These are phyloP conservation scores for Leucosticte australis DNA, from an alignment of 2,113 vertebrate genomes.

Conservation along the genomic window DNA sequence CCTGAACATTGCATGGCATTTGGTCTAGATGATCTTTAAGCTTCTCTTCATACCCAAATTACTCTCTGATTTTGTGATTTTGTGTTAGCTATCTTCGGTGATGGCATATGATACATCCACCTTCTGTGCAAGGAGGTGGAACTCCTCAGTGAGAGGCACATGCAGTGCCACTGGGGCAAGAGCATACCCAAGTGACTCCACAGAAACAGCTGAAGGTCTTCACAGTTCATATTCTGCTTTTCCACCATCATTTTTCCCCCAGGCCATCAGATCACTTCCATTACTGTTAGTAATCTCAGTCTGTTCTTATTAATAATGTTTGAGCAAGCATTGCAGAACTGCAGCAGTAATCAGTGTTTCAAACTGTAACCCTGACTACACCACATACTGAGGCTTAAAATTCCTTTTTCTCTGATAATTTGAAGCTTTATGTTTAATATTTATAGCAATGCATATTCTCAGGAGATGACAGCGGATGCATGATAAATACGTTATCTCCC, in stretches of 20 bases:
- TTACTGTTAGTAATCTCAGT: not conserved
- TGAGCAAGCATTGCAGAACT: not conserved
- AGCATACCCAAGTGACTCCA: accelerated
- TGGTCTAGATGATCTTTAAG: not conserved
- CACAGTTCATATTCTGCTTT: not conserved
- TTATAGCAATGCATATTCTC: constrained; percentile 9
- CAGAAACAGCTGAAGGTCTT: not conserved
- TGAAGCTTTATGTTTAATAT: constrained; percentile 43
- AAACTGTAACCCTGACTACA: not conserved
- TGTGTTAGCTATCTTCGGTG: accelerated
- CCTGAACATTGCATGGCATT: accelerated
- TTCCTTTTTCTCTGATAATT: constrained; percentile 6
- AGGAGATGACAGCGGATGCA: constrained; percentile 1
- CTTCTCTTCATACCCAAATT: not conserved
- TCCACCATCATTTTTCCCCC: not conserved
- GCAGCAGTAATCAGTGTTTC: not conserved
- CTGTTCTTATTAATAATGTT: not conserved
- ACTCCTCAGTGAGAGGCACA: not conserved
- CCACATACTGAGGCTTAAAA: constrained; percentile 2
- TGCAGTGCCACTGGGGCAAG: accelerated
- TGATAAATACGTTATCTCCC: constrained; percentile 28
- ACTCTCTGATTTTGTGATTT: not conserved
- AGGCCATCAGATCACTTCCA: not conserved
- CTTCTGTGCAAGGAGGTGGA: not conserved
- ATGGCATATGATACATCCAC: accelerated